Evolutionary conservation across 23 tunicate species (phyloP).

Genomic region (Halocynthia roretzi): DNA sequence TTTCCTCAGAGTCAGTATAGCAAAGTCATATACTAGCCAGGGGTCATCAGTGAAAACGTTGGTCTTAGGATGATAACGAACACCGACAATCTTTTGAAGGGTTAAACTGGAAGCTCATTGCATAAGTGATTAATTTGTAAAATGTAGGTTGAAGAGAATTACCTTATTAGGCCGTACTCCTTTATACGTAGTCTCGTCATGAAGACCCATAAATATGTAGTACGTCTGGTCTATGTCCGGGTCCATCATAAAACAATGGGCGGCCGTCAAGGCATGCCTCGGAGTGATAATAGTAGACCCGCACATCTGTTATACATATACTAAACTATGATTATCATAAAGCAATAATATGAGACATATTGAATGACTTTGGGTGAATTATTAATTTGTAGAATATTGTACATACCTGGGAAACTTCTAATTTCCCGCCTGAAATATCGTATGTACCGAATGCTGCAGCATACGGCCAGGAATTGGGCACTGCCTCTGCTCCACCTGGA

Average conservation of each 20-base stretch:
- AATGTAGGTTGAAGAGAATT: background rate
- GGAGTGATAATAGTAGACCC: constrained; percentile 17
- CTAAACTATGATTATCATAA: too few species aligned
- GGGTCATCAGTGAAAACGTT: background rate
- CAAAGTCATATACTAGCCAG: constrained; percentile 12
- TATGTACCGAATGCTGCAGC: background rate
- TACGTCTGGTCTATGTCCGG: background rate
- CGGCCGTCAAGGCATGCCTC: constrained; percentile 5
- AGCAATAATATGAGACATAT: too few species aligned
- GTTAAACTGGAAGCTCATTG: background rate
- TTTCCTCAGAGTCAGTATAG: constrained; percentile 1
- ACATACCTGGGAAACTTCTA: background rate
- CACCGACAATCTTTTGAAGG: background rate
- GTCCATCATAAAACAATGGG: constrained; percentile 3
- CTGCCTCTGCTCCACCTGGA: constrained; percentile 5
- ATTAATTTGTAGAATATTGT: background rate
- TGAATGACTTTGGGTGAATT: too few species aligned
- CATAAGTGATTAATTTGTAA: too few species aligned
- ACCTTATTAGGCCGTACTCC: background rate
- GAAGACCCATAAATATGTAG: constrained; percentile 1
- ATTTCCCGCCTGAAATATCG: background rate
- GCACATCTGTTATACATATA: background rate
- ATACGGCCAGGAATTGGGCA: constrained; percentile 12
- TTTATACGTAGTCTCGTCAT: background rate
- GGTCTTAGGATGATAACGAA: background rate